phyloP scores from a whole-genome alignment of 1,140 invertebrate genomes.

The Bombyx mori region ASM3026992v2 NC_085128.1:11710001-11710500 shows the following conservation, averaged over 20 bases:
- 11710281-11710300: too few species aligned
- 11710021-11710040: slow-evolving; percentile 13
- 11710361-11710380: too few species aligned
- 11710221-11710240: not conserved
- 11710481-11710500: slow-evolving; percentile 13
- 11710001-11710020: slow-evolving; percentile 1
- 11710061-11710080: slow-evolving; percentile 19
- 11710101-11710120: slow-evolving; percentile 17
- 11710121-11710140: not conserved
- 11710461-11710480: slow-evolving; percentile 11
- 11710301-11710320: too few species aligned
- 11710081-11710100: slow-evolving; percentile 18
- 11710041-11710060: slow-evolving; percentile 25
- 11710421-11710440: slow-evolving; percentile 11
- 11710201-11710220: not conserved
- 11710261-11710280: not conserved
- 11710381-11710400: too few species aligned
- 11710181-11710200: not conserved
- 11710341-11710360: too few species aligned
- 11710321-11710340: too few species aligned
- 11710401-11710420: not conserved
- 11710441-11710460: slow-evolving; percentile 15
- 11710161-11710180: too few species aligned
- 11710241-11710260: too few species aligned
- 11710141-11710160: not conserved